phyloP scores from a whole-genome alignment of 2,113 vertebrate genomes.

The Arenaria interpres region DNA sequence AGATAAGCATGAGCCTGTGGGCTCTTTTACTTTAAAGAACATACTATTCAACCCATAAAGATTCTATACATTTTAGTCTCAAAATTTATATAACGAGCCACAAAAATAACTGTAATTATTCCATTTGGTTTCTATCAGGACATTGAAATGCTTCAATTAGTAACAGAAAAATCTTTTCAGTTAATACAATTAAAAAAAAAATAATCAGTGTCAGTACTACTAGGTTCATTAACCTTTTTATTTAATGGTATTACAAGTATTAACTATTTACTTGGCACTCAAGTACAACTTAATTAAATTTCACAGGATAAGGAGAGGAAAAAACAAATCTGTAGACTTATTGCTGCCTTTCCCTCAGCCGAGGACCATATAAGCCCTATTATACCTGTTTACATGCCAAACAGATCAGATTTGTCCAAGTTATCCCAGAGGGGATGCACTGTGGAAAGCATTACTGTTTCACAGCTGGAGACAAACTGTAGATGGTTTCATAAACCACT shows the following conservation, averaged over 20 bases:
- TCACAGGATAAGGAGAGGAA: background rate
- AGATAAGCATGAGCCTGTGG: background rate
- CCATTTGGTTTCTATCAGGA: background rate
- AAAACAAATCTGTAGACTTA: background rate
- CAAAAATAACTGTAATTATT: background rate
- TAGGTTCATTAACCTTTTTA: background rate
- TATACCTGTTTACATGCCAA: background rate
- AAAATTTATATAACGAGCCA: background rate
- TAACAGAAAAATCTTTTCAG: background rate
- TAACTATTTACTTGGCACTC: background rate
- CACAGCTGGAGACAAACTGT: background rate
- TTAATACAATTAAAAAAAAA: background rate
- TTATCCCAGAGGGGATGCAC: background rate
- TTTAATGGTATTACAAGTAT: background rate
- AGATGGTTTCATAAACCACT: background rate
- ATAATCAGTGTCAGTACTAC: background rate
- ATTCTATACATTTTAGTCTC: background rate
- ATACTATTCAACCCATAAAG: background rate
- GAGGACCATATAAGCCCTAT: background rate
- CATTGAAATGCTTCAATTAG: background rate
- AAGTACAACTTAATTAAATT: background rate
- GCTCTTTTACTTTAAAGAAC: background rate
- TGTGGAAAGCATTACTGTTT: background rate
- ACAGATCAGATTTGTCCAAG: background rate
- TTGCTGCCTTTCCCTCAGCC: background rate